Evolutionary conservation across 2,113 vertebrate species (phyloP).

Genomic region (Brachypodius melanocephalos): DNA sequence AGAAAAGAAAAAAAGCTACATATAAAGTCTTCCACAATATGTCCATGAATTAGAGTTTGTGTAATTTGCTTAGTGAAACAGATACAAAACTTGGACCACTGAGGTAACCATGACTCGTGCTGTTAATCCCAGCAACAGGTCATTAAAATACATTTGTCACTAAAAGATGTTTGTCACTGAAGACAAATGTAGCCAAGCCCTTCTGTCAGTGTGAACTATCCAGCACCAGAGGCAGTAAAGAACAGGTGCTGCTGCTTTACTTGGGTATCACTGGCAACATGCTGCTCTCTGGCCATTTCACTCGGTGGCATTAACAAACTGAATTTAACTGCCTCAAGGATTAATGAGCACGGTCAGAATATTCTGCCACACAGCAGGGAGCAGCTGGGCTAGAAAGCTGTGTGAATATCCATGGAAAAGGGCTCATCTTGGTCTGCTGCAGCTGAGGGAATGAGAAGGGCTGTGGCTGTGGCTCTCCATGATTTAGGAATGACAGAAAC

Average conservation of each 20-base stretch:
- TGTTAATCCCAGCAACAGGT: not conserved
- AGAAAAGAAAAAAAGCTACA: not conserved
- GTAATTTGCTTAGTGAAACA: not conserved
- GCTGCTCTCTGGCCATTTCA: not conserved
- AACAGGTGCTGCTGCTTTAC: not conserved
- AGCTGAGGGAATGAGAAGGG: not conserved
- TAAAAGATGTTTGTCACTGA: not conserved
- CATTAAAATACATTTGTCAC: not conserved
- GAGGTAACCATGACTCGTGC: not conserved
- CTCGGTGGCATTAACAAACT: not conserved
- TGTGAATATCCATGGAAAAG: not conserved
- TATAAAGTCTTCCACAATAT: not conserved
- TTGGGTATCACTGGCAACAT: not conserved
- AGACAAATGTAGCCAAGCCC: not conserved
- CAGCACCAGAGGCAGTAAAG: not conserved
- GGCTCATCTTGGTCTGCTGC: not conserved
- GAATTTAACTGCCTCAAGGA: not conserved
- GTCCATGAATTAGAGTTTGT: not conserved
- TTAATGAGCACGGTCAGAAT: not conserved
- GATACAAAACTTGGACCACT: not conserved
- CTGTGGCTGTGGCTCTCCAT: not conserved
- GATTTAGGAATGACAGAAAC: not conserved
- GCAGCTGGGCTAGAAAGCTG: not conserved
- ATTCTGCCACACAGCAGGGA: not conserved
- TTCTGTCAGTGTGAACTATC: not conserved